Conservation (phyloP, 2,888 invertebrate species). For the Spicauda simplicius region DNA sequence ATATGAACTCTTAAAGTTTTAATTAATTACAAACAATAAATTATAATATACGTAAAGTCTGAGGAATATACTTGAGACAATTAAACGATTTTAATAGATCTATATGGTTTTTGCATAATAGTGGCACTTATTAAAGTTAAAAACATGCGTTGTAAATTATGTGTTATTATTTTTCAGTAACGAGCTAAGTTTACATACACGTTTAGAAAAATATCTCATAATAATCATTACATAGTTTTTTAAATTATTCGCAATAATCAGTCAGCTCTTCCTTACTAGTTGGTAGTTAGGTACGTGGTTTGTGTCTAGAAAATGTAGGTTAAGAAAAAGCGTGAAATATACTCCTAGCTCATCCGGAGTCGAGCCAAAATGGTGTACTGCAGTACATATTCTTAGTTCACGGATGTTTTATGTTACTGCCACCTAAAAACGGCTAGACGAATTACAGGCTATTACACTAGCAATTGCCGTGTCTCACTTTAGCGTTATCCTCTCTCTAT, state of each 20-base stretch:
- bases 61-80: no score
- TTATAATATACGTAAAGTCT: background rate
- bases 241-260: no score
- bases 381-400: background rate
- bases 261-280: background rate
- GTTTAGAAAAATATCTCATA: no score
- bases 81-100: no score
- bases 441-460: conserved; percentile 7
- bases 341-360: background rate
- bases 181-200: no score
- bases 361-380: background rate
- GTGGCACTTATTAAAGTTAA: no score
- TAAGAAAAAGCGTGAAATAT: background rate
- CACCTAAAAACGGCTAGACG: conserved; percentile 10
- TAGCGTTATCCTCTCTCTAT: background rate
- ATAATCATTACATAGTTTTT: no score
- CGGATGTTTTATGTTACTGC: conserved; percentile 15
- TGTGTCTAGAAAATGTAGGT: background rate
- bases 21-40: background rate
- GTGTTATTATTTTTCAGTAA: no score
- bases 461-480: background rate
- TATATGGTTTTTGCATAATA: no score
- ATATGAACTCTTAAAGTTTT: background rate
- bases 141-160: no score
- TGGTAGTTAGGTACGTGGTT: background rate